A percentile compares a stretch with the other conserved stretches of the same genome.
These are phyloP conservation scores for Trialeurodes vaporariorum DNA, from an alignment of 1,140 invertebrate species.

Conservation along the genomic window DNA sequence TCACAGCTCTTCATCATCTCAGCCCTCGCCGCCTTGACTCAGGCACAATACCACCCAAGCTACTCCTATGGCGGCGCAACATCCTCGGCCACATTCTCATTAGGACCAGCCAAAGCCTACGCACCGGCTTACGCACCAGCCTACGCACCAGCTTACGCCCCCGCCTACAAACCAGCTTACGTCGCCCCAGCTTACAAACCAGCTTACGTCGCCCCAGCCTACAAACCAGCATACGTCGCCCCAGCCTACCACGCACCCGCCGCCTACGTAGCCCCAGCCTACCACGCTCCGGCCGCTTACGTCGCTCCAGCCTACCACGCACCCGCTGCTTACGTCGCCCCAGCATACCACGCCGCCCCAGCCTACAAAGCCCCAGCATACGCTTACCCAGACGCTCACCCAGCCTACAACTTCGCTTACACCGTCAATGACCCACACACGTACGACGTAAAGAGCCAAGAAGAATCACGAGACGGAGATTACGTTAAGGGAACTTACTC, in stretches of 20 bases:
- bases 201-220: slow-evolving; percentile 6
- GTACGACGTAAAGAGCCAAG: slow-evolving; percentile 24
- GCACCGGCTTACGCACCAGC: slow-evolving; percentile 19
- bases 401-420: slow-evolving; percentile 27
- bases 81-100: slow-evolving; percentile 23
- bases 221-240: slow-evolving; percentile 16
- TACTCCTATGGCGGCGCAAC: slow-evolving; percentile 18
- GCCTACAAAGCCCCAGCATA: slow-evolving; percentile 12
- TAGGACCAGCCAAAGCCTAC: slow-evolving; percentile 8
- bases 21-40: neutral
- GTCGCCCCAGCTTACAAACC: slow-evolving; percentile 14
- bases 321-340: neutral
- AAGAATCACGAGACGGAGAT: slow-evolving; percentile 27
- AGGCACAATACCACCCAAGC: slow-evolving; percentile 9
- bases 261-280: slow-evolving; percentile 19
- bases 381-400: slow-evolving; percentile 18
- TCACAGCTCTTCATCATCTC: slow-evolving; percentile 13
- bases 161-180: slow-evolving; percentile 18
- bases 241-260: slow-evolving; percentile 23
- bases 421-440: slow-evolving; percentile 26
- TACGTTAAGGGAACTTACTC: slow-evolving; percentile 24
- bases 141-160: slow-evolving; percentile 10
- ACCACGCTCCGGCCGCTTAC: slow-evolving; percentile 20
- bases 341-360: slow-evolving; percentile 7
- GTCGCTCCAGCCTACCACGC: slow-evolving; percentile 24